A percentile compares a stretch with the other conserved stretches of the same genome.
These are phyloP conservation scores for Drosophila melanica DNA, from an alignment of 1,140 invertebrate genomes.

Conservation along the genomic window DNA sequence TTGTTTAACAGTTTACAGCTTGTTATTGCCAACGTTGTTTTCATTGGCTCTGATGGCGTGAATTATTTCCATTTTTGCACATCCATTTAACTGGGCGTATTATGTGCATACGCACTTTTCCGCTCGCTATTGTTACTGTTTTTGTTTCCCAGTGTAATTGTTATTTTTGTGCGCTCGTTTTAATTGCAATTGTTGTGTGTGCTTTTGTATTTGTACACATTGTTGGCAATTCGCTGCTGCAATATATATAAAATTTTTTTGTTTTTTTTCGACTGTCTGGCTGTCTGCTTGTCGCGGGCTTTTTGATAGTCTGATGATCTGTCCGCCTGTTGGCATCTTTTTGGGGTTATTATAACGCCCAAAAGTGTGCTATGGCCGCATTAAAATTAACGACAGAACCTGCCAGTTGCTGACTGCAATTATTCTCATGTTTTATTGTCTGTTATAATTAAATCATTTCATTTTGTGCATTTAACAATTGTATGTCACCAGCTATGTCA, in stretches of 20 bases:
- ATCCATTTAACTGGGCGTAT: conserved; percentile 33
- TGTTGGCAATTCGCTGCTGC: conserved; percentile 48
- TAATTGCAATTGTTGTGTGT: conserved; percentile 74
- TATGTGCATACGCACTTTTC: conserved; percentile 5
- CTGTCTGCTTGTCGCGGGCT: background rate
- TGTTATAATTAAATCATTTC: conserved; percentile 82
- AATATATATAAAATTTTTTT: background rate
- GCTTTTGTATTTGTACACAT: conserved; percentile 32
- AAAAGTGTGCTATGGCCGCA: conserved; percentile 38
- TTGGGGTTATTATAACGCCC: conserved; percentile 57
- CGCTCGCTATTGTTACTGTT: conserved; percentile 24
- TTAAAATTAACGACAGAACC: conserved; percentile 38
- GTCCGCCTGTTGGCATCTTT: conserved; percentile 29
- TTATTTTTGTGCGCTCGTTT: conserved; percentile 67
- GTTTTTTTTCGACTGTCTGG: background rate
- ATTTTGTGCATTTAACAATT: conserved; percentile 78
- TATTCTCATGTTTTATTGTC: conserved; percentile 79
- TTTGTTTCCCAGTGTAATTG: conserved; percentile 44
- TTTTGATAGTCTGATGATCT: background rate
- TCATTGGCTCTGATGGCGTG: conserved; percentile 44
- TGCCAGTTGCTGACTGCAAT: conserved; percentile 62
- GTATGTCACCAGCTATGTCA: conserved; percentile 42
- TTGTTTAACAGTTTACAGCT: conserved; percentile 80
- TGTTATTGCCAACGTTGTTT: conserved; percentile 51
- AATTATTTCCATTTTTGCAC: conserved; percentile 76